Evolutionary conservation across 2,797 vertebrate species (phyloP).

Genomic region (Lophotriccus pileatus): DNA sequence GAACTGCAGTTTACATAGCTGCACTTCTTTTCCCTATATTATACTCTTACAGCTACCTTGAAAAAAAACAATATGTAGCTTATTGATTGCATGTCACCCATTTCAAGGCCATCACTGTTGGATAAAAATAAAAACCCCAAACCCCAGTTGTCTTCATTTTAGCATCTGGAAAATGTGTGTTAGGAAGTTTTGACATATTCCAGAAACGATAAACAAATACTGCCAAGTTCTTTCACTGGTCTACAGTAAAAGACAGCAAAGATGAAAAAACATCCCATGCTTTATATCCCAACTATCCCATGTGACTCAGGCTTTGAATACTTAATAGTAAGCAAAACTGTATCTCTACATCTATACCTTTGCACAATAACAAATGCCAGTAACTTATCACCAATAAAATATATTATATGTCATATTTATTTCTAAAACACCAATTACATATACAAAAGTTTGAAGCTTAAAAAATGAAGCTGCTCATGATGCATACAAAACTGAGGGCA

Average conservation of each 20-base stretch:
- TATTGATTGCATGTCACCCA: not conserved
- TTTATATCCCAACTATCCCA: not conserved
- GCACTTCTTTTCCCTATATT: not conserved
- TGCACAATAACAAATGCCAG: not conserved
- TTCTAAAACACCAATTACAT: not conserved
- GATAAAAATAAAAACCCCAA: slow-evolving; percentile 25
- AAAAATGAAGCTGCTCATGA: not conserved
- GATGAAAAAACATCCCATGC: not conserved
- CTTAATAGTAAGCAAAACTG: not conserved
- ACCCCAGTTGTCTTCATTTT: slow-evolving; percentile 8
- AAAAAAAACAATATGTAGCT: not conserved
- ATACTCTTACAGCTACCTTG: not conserved
- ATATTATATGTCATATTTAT: not conserved
- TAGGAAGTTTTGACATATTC: slow-evolving; percentile 31
- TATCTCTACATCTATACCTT: not conserved
- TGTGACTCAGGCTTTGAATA: not conserved
- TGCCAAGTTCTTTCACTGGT: slow-evolving; percentile 53
- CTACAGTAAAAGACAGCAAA: slow-evolving; percentile 27
- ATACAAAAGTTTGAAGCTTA: not conserved
- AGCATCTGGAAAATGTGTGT: slow-evolving; percentile 70
- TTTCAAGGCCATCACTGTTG: not conserved
- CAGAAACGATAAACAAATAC: slow-evolving; percentile 47
- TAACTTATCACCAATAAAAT: not conserved
- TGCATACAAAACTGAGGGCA: not conserved
- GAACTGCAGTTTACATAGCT: not conserved